Base-by-base conservation (phyloP, 2,888 invertebrate species). In the Cremastinae sp. region DNA sequence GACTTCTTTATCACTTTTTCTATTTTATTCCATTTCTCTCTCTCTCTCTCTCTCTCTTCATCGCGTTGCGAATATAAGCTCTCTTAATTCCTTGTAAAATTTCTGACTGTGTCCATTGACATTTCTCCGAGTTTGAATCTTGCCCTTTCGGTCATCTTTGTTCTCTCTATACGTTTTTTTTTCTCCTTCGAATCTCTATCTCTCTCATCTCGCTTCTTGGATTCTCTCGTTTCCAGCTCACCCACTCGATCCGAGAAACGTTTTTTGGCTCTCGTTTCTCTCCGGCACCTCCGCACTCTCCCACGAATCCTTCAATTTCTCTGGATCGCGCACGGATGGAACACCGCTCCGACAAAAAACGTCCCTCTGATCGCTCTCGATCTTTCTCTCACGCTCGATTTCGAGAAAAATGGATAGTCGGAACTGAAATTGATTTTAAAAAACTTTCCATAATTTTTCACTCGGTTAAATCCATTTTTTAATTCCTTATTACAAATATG, bases 31-130 rank as follows among this genome's bases (percentile, higher is more conserved):
- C 85, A 86, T 28, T 5, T 28, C 28, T 28, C 5, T 28, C 28
- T 28, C 28, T 28, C 28, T 28, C 28, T 28, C 28, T 28, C 5
- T 28, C 28, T 28, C 28, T 3, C 28, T 28, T 28, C 5, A 28
- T 28, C 28, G 2, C 5, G 5, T 28, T 28, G 5, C 28, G 28
- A 28, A 28, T 28, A 88, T 88, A 86, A 87, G 86, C 87, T 87
- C 87, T 87, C 85, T 87, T 86, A 87, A 87, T 88, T 87, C 86
- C 84, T 85, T 83, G 82, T 84, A 86, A 87, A 86, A 84, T 85
- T 86, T 85, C 87, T 84, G 84, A 84, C 84, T 84, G 81, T 84
- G 82, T 80, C 81, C 82, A 28, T 51, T 22, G 38, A 72, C 68
- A 74, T 51, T 49, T 80, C 81, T 82, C 80, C 22, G 8, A 64